Conservation (phyloP, 2,797 vertebrate genomes). For the Lacerta agilis region DNA sequence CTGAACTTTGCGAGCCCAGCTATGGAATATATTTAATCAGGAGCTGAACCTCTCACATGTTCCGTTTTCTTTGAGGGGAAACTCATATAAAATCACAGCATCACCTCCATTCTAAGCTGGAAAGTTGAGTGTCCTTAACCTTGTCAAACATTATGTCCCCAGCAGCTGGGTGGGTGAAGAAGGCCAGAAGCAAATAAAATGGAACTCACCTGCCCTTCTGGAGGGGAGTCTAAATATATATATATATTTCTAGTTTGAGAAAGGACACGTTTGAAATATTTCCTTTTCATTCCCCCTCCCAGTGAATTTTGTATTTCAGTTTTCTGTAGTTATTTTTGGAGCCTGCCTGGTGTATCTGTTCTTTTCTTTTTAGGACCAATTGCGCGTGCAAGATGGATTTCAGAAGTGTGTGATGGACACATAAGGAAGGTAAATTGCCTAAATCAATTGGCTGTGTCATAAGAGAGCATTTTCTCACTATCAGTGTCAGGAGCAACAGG, state of each 20-base stretch:
- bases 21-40: constrained; percentile 9
- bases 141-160: constrained; percentile 26
- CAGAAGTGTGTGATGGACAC: constrained; percentile 22
- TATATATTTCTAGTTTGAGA: background rate
- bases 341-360: background rate
- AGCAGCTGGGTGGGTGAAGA: background rate
- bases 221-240: background rate
- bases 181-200: constrained; percentile 15
- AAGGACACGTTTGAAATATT: background rate
- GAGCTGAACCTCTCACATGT: background rate
- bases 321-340: background rate
- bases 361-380: constrained; percentile 4
- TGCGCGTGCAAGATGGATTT: constrained; percentile 33
- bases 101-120: background rate
- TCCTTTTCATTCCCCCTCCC: background rate
- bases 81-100: constrained; percentile 3
- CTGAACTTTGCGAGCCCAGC: background rate
- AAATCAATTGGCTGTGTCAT: background rate
- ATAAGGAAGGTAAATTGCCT: constrained; percentile 25
- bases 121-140: background rate
- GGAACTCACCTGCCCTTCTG: background rate
- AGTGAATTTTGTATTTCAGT: background rate
- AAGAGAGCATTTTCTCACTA: constrained; percentile 17
- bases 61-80: background rate
- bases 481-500: background rate